Conservation (phyloP, 2,888 invertebrate genomes). For the Unio pictorum region DNA sequence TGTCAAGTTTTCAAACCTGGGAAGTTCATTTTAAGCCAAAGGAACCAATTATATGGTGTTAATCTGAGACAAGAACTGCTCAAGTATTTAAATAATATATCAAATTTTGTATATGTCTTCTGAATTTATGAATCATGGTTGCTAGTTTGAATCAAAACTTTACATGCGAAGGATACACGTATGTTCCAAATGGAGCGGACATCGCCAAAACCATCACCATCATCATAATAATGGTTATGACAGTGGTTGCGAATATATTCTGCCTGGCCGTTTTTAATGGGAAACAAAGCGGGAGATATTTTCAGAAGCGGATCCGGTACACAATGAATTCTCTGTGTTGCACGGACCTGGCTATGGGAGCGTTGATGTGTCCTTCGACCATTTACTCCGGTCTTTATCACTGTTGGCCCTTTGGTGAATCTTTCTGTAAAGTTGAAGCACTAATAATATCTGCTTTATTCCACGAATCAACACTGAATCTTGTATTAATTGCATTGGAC, state of each 20-base stretch:
- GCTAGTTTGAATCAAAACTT: constrained; percentile 22
- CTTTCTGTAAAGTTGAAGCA: constrained; percentile 36
- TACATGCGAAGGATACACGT: constrained; percentile 19
- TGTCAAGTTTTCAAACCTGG: too few species aligned
- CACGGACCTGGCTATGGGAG: constrained; percentile 35
- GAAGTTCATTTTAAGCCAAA: too few species aligned
- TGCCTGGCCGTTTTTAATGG: constrained; percentile 34
- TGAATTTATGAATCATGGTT: neutral
- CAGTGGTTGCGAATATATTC: constrained; percentile 29
- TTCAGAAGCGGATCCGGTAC: constrained; percentile 29
- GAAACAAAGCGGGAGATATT: constrained; percentile 18
- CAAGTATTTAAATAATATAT: too few species aligned
- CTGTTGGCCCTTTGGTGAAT: constrained; percentile 39
- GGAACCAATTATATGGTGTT: too few species aligned
- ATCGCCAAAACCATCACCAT: constrained; percentile 30
- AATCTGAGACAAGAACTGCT: too few species aligned
- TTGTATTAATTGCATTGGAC: constrained; percentile 37
- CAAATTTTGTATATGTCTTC: too few species aligned
- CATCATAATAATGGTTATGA: constrained; percentile 18
- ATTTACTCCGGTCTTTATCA: constrained; percentile 33
- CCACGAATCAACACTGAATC: constrained; percentile 37
- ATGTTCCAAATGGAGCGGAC: constrained; percentile 21
- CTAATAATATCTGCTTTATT: constrained; percentile 34
- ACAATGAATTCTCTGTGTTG: constrained; percentile 39
- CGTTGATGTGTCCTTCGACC: constrained; percentile 31